Evolutionary conservation across 2,888 invertebrate species (phyloP), one percentile per base, ranked within the genome.

Genomic region (Drosophila robusta): DNA sequence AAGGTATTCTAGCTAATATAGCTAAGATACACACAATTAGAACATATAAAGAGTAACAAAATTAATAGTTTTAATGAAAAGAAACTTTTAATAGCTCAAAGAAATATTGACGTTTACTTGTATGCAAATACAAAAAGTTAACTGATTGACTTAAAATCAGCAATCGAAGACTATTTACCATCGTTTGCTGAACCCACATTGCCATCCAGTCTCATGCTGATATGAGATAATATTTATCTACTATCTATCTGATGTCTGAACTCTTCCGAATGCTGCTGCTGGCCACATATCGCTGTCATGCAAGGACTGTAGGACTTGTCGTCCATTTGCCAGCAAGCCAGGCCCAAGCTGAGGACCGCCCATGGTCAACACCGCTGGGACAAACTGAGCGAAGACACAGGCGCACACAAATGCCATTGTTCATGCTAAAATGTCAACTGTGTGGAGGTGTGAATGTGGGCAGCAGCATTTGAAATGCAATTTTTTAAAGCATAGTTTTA

Each of bases 401-500:
- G 24, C 57, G 12, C 42, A 52, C 41, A 64, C 67, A 69, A 70
- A 73, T 78, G 75, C 67, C 78, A 77, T 70, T 75, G 80, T 66
- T 70, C 73, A 70, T 76, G 75, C 52, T 60, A 51, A 71, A 75
- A 69, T 76, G 76, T 75, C 70, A 73, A 26, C 54, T 68, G 45
- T 16, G 38, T 39, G 16, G 46, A 66, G 66, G 67, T 65, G 67
- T 63, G 62, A 61, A 46, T 63, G 62, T 55, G 56, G 45, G 62
- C 41, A 41, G 56, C 58, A 52, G 32, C 62, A 72, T 60, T 82
- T 47, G 46, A 55, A 70, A 64, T 66, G 50, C 56, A 66, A 60
- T 68, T 69, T 60, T 70, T 80, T 75, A 75, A 76, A 79, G 78
- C 58, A 66, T 68, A 79, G 34, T 70, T 76, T 57, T 60, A 55